phyloP scores from a whole-genome alignment of 2,888 invertebrate genomes.

The Criorhina ranunculi region DNA sequence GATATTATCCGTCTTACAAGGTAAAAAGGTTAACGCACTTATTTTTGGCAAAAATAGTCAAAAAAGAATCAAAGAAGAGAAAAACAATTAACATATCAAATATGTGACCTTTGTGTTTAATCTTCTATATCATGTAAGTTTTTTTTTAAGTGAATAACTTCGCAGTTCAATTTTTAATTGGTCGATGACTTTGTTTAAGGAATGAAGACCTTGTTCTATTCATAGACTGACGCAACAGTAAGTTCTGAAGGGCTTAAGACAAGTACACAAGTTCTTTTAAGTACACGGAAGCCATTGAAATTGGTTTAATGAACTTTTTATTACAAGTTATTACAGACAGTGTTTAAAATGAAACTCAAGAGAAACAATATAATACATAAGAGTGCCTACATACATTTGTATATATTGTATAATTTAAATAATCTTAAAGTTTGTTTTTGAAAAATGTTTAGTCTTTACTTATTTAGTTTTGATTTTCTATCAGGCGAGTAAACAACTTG shows the following conservation, averaged over 20 bases:
- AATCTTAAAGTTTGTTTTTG: no score
- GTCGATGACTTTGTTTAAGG: neutral
- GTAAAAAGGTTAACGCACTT: conserved; percentile 36
- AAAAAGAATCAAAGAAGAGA: neutral
- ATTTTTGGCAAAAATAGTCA: conserved; percentile 11
- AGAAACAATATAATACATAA: no score
- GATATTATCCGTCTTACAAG: conserved; percentile 21
- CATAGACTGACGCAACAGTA: neutral
- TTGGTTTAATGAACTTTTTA: neutral
- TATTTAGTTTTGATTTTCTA: no score
- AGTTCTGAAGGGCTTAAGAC: neutral
- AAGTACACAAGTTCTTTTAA: neutral
- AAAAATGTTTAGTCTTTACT: no score
- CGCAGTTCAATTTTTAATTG: conserved; percentile 7
- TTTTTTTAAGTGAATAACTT: conserved; percentile 3
- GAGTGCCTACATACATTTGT: no score
- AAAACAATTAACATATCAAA: conserved; percentile 36
- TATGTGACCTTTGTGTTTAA: conserved; percentile 22
- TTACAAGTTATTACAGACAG: neutral
- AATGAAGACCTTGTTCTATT: neutral
- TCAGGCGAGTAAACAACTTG: neutral
- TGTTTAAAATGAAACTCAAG: no score
- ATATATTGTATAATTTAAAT: no score
- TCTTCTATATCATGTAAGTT: conserved; percentile 1
- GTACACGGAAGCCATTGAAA: conserved; percentile 2